phyloP scores from a whole-genome alignment of 2,797 vertebrate species.

The Squalus acanthias region DNA sequence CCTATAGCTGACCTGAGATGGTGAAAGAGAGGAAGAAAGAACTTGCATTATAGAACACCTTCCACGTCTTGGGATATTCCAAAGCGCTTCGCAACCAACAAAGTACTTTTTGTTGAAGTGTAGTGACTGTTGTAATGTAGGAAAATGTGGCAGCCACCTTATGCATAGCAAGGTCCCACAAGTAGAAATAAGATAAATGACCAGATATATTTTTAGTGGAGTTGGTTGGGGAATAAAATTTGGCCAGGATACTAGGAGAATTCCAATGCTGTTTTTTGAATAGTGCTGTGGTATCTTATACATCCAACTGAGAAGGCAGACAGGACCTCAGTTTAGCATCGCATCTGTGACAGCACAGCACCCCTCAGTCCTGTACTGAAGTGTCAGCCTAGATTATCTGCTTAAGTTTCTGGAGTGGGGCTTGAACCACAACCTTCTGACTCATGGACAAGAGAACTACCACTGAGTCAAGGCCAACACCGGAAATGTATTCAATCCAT shows the following conservation, averaged over 20 bases:
- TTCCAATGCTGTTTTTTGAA: neutral
- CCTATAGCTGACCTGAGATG: neutral
- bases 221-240: neutral
- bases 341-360: neutral
- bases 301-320: neutral
- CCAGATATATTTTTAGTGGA: neutral
- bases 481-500: neutral
- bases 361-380: neutral
- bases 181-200: neutral
- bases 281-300: neutral
- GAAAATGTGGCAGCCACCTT: neutral
- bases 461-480: neutral
- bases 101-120: neutral
- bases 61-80: neutral
- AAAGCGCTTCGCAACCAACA: neutral
- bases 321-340: neutral
- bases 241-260: neutral
- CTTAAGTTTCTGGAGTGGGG: no score
- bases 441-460: neutral
- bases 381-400: neutral
- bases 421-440: neutral
- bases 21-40: neutral
- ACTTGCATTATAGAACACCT: neutral
- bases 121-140: neutral
- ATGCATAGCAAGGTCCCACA: neutral